phyloP scores from a whole-genome alignment of 2,888 invertebrate genomes.

The Oithona nana region DNA sequence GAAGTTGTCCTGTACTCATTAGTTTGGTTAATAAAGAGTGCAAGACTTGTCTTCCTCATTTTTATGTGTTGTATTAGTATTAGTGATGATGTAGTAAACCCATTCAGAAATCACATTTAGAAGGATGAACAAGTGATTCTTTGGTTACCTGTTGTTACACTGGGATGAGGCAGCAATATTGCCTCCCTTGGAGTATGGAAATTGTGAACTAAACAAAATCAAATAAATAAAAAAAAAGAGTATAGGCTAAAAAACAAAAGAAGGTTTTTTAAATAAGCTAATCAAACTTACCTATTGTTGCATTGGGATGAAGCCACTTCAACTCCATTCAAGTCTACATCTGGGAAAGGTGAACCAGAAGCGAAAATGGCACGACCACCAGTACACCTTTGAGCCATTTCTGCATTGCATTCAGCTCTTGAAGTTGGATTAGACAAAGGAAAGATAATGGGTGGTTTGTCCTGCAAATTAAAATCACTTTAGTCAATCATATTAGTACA shows the following conservation, averaged over 20 bases:
- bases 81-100: too few species aligned
- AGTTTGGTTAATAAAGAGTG: too few species aligned
- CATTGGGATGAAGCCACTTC: slow-evolving; percentile 15
- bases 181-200: background rate
- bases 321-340: background rate
- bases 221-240: background rate
- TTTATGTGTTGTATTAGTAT: too few species aligned
- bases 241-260: too few species aligned
- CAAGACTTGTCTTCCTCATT: too few species aligned
- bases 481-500: background rate
- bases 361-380: slow-evolving; percentile 14
- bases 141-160: slow-evolving; percentile 12
- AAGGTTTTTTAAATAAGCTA: background rate
- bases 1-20: background rate
- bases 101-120: background rate
- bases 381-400: slow-evolving; percentile 15
- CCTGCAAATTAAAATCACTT: background rate
- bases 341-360: slow-evolving; percentile 7
- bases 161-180: slow-evolving; percentile 4
- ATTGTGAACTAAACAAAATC: background rate
- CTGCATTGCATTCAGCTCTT: slow-evolving; percentile 11
- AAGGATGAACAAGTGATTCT: too few species aligned
- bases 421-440: slow-evolving; percentile 16
- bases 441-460: slow-evolving; percentile 12
- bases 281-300: slow-evolving; percentile 11